Evolutionary conservation across 2,888 invertebrate species (phyloP).

Genomic region (Amaurobius ferox): DNA sequence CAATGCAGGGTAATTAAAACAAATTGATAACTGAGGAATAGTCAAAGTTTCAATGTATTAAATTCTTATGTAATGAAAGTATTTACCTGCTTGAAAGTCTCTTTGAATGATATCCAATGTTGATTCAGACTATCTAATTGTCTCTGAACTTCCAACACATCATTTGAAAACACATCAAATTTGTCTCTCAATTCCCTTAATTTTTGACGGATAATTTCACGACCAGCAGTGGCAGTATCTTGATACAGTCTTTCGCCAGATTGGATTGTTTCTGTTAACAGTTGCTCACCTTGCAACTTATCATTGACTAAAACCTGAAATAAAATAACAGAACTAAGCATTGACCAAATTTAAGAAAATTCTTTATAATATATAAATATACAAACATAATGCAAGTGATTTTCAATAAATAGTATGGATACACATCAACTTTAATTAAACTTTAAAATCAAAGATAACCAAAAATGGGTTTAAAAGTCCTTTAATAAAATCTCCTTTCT

Average conservation of each 20-base stretch:
- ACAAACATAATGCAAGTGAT: neutral
- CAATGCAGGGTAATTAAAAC: too few relatives aligned
- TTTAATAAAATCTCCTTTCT: too few relatives aligned
- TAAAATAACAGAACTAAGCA: too few relatives aligned
- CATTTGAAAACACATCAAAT: slow-evolving; percentile 92
- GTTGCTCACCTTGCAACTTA: slow-evolving; percentile 89
- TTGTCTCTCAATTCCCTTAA: slow-evolving; percentile 87
- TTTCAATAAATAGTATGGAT: too few relatives aligned
- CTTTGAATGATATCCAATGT: slow-evolving; percentile 91
- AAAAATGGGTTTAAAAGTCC: too few relatives aligned
- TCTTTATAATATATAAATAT: too few relatives aligned
- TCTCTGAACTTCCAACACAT: slow-evolving; percentile 89
- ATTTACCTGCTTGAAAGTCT: slow-evolving; percentile 87
- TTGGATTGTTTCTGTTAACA: slow-evolving; percentile 84
- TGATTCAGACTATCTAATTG: slow-evolving; percentile 88
- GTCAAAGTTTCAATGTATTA: too few relatives aligned
- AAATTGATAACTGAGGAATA: too few relatives aligned
- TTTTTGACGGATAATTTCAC: slow-evolving; percentile 92
- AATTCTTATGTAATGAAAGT: too few relatives aligned
- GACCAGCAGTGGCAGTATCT: slow-evolving; percentile 92
- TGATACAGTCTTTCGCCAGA: slow-evolving; percentile 93
- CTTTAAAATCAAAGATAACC: too few relatives aligned
- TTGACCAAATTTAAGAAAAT: too few relatives aligned
- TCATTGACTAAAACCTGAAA: slow-evolving; percentile 81
- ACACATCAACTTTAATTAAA: too few relatives aligned